Evolutionary conservation across 2,113 vertebrate species (phyloP).

Genomic region (Micronycteris hirsuta): DNA sequence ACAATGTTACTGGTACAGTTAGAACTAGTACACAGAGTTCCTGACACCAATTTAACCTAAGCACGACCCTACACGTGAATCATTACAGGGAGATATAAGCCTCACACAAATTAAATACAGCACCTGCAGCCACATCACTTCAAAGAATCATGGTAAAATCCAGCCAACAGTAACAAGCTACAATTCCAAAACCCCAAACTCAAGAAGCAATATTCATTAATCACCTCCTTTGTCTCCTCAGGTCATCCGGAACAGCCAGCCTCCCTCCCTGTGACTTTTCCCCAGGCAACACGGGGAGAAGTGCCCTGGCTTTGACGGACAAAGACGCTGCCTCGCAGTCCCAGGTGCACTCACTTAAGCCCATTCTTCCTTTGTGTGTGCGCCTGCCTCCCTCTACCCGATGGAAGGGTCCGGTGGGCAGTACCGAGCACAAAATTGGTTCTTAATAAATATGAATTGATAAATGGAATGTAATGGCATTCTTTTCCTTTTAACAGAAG

Average conservation of each 20-base stretch:
- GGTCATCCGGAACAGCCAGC: constrained; percentile 93
- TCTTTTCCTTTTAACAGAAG: constrained; percentile 15
- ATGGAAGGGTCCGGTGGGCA: background rate
- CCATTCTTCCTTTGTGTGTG: background rate
- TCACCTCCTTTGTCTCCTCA: constrained; percentile 92
- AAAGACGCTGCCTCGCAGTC: constrained; percentile 16
- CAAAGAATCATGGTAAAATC: background rate
- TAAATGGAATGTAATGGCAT: background rate
- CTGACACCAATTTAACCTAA: background rate
- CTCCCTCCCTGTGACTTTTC: constrained; percentile 92
- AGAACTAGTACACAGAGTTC: background rate
- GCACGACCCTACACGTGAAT: background rate
- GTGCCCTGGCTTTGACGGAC: constrained; percentile 82
- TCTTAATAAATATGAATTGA: background rate
- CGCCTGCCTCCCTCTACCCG: background rate
- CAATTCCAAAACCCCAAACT: background rate
- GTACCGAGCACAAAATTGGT: background rate
- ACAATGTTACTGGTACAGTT: background rate
- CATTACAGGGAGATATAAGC: background rate
- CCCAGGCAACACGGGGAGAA: constrained; percentile 79
- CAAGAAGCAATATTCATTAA: background rate
- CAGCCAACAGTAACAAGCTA: background rate
- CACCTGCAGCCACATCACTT: background rate
- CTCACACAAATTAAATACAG: background rate
- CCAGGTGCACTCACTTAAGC: background rate